Percentiles rank a stretch among this genome's conserved stretches.
Conservation (phyloP, 1,140 invertebrate species). For the Colletes latitarsis region DNA sequence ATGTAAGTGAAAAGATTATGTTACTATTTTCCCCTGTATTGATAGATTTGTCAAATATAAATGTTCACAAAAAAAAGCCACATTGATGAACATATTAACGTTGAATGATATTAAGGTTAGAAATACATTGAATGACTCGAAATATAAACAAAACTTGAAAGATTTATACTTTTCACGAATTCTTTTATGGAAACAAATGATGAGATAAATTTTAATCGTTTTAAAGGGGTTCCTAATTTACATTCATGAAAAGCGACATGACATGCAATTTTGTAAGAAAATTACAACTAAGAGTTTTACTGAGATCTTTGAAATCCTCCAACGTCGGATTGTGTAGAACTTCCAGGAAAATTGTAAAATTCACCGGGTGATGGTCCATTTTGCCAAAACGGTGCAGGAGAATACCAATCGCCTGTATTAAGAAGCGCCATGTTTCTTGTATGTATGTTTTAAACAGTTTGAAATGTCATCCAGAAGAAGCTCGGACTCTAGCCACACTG, state of each 20-base stretch:
- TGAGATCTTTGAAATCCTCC: constrained; percentile 83
- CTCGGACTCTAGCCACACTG: background rate
- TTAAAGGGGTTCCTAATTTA: background rate
- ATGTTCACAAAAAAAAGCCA: too few species aligned
- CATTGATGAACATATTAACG: background rate
- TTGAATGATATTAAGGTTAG: background rate
- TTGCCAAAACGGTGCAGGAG: constrained; percentile 83
- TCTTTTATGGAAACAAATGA: background rate
- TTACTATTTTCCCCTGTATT: too few species aligned
- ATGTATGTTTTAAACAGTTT: constrained; percentile 22
- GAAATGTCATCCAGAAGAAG: constrained; percentile 33
- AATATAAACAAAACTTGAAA: background rate
- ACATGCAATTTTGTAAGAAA: constrained; percentile 39
- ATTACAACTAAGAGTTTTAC: constrained; percentile 75
- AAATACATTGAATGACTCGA: background rate
- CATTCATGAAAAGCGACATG: constrained; percentile 24
- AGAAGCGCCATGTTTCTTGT: constrained; percentile 69
- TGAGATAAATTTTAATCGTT: background rate
- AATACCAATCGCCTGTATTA: constrained; percentile 59
- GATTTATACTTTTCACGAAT: background rate
- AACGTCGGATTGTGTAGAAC: constrained; percentile 67
- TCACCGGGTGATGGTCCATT: constrained; percentile 87
- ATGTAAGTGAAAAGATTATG: too few species aligned
- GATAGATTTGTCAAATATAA: too few species aligned
- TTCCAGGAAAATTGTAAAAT: constrained; percentile 87